phyloP scores from a whole-genome alignment of 1,140 invertebrate species.

The Ceratosolen fusciceps region DNA sequence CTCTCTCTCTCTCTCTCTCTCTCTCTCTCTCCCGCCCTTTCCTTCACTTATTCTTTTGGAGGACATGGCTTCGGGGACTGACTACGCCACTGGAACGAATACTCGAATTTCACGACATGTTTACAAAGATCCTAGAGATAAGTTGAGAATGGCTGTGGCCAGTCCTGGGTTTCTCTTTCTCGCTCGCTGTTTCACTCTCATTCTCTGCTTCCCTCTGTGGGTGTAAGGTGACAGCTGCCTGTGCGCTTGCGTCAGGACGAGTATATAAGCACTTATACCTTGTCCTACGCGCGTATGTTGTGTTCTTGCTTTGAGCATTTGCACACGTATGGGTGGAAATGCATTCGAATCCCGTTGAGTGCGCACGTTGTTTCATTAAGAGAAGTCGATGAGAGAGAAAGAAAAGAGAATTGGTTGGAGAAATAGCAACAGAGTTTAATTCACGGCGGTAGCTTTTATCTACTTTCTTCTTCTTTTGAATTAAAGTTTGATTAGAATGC shows the following conservation, averaged over 20 bases:
- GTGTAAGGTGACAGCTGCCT: conserved; percentile 73
- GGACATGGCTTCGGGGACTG: conserved; percentile 47
- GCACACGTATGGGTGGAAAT: not conserved
- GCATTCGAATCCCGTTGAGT: not conserved
- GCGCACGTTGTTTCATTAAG: not conserved
- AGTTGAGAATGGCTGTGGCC: conserved; percentile 70
- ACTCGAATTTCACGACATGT: conserved; percentile 73
- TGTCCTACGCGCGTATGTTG: too few relatives aligned
- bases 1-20: not conserved
- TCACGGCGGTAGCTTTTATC: not conserved
- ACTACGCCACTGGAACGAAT: conserved; percentile 69
- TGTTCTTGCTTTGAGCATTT: not conserved
- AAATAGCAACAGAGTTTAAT: conserved; percentile 1
- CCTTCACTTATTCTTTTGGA: not conserved
- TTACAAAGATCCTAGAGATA: conserved; percentile 73
- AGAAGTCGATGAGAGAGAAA: not conserved
- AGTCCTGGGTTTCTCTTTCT: conserved; percentile 8
- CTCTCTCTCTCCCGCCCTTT: not conserved
- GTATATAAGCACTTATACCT: conserved; percentile 8
- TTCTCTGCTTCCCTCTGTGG: conserved; percentile 57
- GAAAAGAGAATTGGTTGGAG: not conserved
- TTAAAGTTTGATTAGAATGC: not conserved
- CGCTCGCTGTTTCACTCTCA: conserved; percentile 48
- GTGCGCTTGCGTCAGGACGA: conserved; percentile 57
- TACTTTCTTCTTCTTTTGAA: not conserved